A percentile compares a stretch with the other conserved stretches of the same genome.
These are phyloP conservation scores for Polia nebulosa DNA, from an alignment of 2,888 invertebrate species.

Conservation along the genomic window DNA sequence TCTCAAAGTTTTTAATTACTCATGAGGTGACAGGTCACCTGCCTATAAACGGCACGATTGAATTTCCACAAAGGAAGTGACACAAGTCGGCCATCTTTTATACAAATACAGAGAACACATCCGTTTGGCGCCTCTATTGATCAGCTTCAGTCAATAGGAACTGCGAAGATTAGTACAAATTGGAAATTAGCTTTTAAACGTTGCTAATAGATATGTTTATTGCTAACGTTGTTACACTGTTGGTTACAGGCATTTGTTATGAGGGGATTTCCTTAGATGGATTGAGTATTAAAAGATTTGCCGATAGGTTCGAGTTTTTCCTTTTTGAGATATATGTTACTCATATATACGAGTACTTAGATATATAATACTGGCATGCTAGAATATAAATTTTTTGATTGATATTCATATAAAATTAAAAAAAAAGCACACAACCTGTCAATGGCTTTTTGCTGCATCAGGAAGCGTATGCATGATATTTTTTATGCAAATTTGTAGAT, in stretches of 20 bases:
- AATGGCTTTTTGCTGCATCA: background rate
- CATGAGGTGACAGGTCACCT: constrained; percentile 53
- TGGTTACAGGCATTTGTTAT: constrained; percentile 15
- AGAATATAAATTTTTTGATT: constrained; percentile 3
- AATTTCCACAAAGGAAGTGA: constrained; percentile 80
- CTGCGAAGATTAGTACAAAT: constrained; percentile 45
- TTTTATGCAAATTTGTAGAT: constrained; percentile 6
- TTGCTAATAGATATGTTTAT: constrained; percentile 26
- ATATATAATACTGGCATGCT: background rate
- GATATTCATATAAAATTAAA: background rate
- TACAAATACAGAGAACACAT: constrained; percentile 81
- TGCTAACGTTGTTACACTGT: constrained; percentile 12
- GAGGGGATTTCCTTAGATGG: constrained; percentile 28
- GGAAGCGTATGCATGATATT: background rate
- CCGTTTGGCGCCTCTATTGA: constrained; percentile 78
- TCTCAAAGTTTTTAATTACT: constrained; percentile 49
- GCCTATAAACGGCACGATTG: constrained; percentile 60
- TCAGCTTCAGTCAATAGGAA: constrained; percentile 70
- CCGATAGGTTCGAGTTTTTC: constrained; percentile 19
- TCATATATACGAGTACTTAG: background rate
- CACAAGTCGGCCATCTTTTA: constrained; percentile 80
- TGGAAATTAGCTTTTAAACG: constrained; percentile 36
- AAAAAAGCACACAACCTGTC: accelerated
- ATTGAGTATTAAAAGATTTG: constrained; percentile 24
- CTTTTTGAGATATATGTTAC: constrained; percentile 5